These are phyloP conservation scores for Eremophila alpestris DNA, from an alignment of 2,797 vertebrate species.

Conservation along the genomic window DNA sequence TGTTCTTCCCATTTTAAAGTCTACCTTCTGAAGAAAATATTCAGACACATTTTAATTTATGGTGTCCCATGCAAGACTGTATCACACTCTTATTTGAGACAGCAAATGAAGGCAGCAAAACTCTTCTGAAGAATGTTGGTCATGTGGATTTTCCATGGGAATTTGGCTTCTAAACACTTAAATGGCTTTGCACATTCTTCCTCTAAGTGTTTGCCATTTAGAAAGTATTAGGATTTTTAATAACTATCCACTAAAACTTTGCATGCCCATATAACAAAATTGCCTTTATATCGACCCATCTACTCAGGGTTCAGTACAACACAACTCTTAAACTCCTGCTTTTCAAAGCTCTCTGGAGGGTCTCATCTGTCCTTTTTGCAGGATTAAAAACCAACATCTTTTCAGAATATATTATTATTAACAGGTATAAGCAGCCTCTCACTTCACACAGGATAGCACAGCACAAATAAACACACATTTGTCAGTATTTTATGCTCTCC, in stretches of 20 bases:
- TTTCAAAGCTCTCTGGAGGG: not conserved
- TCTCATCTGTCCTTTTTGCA: not conserved
- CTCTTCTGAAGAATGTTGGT: not conserved
- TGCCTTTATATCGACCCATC: not conserved
- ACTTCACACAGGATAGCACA: not conserved
- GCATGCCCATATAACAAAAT: not conserved
- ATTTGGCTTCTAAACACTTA: not conserved
- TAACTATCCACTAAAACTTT: not conserved
- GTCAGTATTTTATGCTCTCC: fast-evolving
- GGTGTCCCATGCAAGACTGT: not conserved
- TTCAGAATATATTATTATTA: not conserved
- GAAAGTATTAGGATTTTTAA: not conserved
- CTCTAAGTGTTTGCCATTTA: not conserved
- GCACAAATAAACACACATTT: not conserved
- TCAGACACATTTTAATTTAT: not conserved
- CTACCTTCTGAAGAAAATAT: not conserved
- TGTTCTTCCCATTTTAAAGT: not conserved
- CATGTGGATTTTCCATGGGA: not conserved
- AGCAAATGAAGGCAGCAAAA: not conserved
- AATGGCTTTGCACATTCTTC: not conserved
- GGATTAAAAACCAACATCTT: not conserved
- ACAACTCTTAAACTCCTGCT: not conserved
- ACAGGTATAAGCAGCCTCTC: not conserved
- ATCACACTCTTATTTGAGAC: not conserved
- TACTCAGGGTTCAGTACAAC: not conserved